Percentiles rank a stretch among this genome's conserved stretches.
Evolutionary conservation across 2,113 vertebrate species (phyloP).

Genomic region (Notechis scutatus): DNA sequence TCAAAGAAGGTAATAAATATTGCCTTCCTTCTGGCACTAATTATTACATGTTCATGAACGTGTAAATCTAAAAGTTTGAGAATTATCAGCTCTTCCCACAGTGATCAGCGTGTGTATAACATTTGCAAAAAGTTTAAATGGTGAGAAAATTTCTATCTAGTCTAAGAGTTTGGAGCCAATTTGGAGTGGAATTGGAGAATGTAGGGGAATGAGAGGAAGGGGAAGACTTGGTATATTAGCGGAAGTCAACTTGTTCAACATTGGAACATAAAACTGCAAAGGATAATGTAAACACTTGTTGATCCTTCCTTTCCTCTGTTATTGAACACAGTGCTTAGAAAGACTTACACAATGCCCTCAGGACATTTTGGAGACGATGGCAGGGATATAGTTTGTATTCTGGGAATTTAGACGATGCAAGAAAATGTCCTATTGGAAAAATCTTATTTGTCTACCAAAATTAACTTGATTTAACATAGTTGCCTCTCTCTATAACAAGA

Average conservation of each 20-base stretch:
- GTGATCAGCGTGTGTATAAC: not conserved
- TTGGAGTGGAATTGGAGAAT: not conserved
- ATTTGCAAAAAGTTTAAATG: not conserved
- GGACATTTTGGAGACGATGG: too few relatives aligned
- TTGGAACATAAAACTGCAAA: not conserved
- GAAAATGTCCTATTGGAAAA: not conserved
- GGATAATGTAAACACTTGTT: not conserved
- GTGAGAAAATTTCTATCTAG: not conserved
- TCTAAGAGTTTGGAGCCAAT: not conserved
- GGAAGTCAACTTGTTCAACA: not conserved
- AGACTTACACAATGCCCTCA: not conserved
- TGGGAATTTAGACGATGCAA: not conserved
- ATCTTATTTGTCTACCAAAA: not conserved
- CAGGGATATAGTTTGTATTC: not conserved
- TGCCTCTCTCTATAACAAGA: not conserved
- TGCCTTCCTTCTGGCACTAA: not conserved
- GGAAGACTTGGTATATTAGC: not conserved
- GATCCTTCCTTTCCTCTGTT: not conserved
- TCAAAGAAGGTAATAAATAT: conserved; percentile 43
- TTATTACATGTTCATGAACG: not conserved
- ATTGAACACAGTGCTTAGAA: not conserved
- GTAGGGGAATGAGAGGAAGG: not conserved
- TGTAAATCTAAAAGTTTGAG: not conserved
- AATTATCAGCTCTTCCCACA: not conserved
- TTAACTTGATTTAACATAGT: not conserved